A percentile compares a stretch with the other conserved stretches of the same genome.
Conservation (phyloP, 2,888 invertebrate genomes). For the Subacronicta megacephala region DNA sequence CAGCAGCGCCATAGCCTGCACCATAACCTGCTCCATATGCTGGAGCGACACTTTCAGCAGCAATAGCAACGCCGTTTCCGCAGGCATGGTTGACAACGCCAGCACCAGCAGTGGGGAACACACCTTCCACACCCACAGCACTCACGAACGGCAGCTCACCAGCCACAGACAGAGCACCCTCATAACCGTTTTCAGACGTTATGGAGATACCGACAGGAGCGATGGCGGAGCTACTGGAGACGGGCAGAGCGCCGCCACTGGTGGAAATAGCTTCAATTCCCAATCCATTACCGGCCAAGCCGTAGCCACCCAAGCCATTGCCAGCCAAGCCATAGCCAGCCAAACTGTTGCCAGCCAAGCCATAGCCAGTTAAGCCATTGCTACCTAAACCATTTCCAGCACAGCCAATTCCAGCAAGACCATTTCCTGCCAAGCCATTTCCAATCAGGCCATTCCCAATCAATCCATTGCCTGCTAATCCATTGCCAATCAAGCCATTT, state of each 20-base stretch:
- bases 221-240: slow-evolving; percentile 56
- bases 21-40: slow-evolving; percentile 3
- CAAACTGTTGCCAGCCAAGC: neutral
- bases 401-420: neutral
- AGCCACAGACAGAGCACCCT: slow-evolving; percentile 52
- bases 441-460: neutral
- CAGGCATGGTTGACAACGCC: slow-evolving; percentile 58
- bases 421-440: neutral
- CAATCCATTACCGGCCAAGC: neutral
- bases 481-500: neutral
- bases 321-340: neutral
- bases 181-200: slow-evolving; percentile 62
- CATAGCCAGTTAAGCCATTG: neutral
- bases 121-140: slow-evolving; percentile 60
- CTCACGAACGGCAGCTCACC: slow-evolving; percentile 66
- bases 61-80: slow-evolving; percentile 48
- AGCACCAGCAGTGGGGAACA: slow-evolving; percentile 57
- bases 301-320: neutral
- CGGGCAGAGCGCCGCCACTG: slow-evolving; percentile 57
- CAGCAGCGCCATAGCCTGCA: neutral
- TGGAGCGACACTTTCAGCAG: slow-evolving; percentile 9
- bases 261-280: slow-evolving; percentile 32
- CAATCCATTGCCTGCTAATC: neutral
- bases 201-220: slow-evolving; percentile 60
- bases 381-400: neutral